Conservation (phyloP, 2,888 invertebrate genomes). For the Cosmorhoe ocellata region DNA sequence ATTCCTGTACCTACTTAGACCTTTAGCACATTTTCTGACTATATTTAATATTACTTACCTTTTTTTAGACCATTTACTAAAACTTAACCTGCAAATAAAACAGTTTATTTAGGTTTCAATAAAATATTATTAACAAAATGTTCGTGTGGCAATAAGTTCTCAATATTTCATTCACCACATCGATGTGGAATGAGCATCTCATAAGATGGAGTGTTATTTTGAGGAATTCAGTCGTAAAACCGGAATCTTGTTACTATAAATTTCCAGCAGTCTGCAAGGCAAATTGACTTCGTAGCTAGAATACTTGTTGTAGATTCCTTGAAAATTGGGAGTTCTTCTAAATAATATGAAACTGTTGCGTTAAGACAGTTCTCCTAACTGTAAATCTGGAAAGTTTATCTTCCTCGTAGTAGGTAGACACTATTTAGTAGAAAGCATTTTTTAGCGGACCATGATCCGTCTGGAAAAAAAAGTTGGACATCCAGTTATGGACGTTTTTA, state of each 20-base stretch:
- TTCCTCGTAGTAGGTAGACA: no score
- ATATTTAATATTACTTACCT: no score
- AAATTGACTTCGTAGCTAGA: constrained; percentile 50
- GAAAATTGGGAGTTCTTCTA: neutral
- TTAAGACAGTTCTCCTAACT: neutral
- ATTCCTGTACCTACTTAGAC: no score
- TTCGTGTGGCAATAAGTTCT: constrained; percentile 3
- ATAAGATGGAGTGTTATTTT: constrained; percentile 40
- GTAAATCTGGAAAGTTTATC: no score
- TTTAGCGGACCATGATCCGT: no score
- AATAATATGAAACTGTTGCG: constrained; percentile 8
- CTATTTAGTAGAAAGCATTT: no score
- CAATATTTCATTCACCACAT: constrained; percentile 13
- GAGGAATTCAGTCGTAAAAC: constrained; percentile 50
- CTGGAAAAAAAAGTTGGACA: no score
- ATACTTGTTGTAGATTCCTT: constrained; percentile 30
- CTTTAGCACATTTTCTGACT: no score
- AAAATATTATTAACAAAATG: neutral
- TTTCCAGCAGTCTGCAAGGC: constrained; percentile 45
- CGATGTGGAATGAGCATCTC: constrained; percentile 28
- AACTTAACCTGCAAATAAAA: no score
- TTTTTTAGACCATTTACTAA: no score
- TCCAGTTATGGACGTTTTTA: no score
- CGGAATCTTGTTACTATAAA: constrained; percentile 59
- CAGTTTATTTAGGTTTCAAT: neutral